phyloP scores from a whole-genome alignment of 2,888 invertebrate species.

The Athetis lepigone region DNA sequence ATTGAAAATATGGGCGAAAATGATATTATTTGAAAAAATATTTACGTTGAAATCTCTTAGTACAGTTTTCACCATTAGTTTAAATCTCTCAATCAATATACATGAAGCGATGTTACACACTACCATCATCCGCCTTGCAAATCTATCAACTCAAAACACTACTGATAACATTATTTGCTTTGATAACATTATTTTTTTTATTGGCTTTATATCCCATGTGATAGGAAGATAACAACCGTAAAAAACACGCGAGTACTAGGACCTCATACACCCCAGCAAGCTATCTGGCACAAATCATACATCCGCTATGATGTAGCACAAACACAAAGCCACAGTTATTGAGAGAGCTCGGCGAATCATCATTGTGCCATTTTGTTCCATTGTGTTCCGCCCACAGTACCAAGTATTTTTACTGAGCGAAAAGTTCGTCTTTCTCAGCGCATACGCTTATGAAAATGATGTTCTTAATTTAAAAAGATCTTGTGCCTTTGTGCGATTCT shows the following conservation, averaged over 20 bases:
- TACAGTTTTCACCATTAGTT: too few species aligned
- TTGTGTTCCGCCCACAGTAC: slow-evolving; percentile 39
- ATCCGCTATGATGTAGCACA: slow-evolving; percentile 19
- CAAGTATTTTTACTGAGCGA: slow-evolving; percentile 67
- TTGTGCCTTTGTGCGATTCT: slow-evolving; percentile 20
- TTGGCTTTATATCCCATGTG: too few species aligned
- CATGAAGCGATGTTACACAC: too few species aligned
- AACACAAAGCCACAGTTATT: slow-evolving; percentile 60
- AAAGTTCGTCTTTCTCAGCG: slow-evolving; percentile 61
- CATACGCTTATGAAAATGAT: slow-evolving; percentile 56
- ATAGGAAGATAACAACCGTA: background rate
- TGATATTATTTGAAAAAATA: too few species aligned
- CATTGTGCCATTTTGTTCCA: slow-evolving; percentile 60
- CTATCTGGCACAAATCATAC: slow-evolving; percentile 52
- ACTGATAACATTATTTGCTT: too few species aligned
- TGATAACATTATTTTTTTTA: too few species aligned
- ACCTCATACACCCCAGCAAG: slow-evolving; percentile 1
- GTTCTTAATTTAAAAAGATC: slow-evolving; percentile 59
- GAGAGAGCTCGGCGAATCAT: slow-evolving; percentile 56
- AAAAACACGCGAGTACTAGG: background rate
- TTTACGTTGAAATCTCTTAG: too few species aligned
- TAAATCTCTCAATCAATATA: too few species aligned
- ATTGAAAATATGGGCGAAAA: too few species aligned
- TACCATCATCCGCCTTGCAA: too few species aligned
- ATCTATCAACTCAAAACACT: too few species aligned